Evolutionary conservation across 2,113 vertebrate species (phyloP).

Genomic region (Ciconia boyciana): DNA sequence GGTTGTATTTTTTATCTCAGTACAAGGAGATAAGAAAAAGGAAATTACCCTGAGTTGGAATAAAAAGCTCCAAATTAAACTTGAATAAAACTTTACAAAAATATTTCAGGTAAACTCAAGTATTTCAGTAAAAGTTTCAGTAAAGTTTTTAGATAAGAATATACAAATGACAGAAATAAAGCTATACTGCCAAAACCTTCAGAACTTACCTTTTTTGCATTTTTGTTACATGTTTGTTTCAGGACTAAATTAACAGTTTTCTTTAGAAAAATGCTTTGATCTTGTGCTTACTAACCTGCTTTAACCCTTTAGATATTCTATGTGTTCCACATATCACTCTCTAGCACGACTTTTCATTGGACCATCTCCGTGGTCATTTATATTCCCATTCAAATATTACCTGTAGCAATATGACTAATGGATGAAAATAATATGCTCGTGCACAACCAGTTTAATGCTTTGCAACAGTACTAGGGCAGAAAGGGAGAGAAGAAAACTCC

Average conservation of each 20-base stretch:
- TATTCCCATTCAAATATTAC: background rate
- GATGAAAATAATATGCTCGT: rapidly evolving
- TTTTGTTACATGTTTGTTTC: background rate
- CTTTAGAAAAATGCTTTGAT: background rate
- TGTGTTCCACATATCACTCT: background rate
- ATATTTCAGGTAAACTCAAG: background rate
- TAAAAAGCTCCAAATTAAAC: background rate
- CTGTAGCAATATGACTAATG: background rate
- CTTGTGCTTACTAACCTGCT: background rate
- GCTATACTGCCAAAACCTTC: background rate
- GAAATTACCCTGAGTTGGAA: background rate
- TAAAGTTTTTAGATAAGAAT: background rate
- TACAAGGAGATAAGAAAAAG: background rate
- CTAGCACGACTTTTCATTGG: background rate
- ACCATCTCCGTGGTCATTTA: background rate
- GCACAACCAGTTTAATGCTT: background rate
- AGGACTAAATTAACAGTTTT: background rate
- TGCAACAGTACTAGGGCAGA: background rate
- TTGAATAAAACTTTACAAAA: background rate
- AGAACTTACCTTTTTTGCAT: background rate
- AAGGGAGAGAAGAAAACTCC: background rate
- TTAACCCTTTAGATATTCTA: background rate
- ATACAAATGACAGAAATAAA: background rate
- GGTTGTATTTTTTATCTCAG: background rate
- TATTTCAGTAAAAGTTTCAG: background rate